A percentile compares a stretch with the other conserved stretches of the same genome.
These are phyloP conservation scores for Spilarctia lutea DNA, from an alignment of 2,888 invertebrate genomes.

Conservation along the genomic window DNA sequence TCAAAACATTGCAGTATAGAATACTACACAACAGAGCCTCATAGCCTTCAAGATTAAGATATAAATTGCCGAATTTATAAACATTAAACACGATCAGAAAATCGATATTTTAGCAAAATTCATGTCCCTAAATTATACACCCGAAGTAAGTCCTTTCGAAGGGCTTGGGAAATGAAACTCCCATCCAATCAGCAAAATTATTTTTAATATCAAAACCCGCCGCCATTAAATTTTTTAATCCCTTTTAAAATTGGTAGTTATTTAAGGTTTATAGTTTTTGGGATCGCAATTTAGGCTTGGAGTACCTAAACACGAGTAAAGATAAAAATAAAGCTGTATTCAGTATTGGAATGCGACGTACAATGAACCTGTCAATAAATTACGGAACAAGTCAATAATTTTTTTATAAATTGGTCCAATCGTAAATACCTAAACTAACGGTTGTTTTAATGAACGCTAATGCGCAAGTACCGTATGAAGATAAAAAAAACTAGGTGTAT, in stretches of 20 bases:
- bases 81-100: not conserved
- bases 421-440: conserved; percentile 52
- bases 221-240: not conserved
- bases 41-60: not conserved
- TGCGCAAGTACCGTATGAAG: conserved; percentile 60
- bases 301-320: conserved; percentile 1
- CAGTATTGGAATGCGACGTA: conserved; percentile 6
- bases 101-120: not conserved
- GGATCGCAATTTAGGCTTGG: not conserved
- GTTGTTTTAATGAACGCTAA: conserved; percentile 49
- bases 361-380: conserved; percentile 37
- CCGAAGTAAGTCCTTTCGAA: not conserved
- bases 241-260: conserved; percentile 8
- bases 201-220: not conserved
- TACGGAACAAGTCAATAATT: conserved; percentile 21
- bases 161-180: not conserved
- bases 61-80: not conserved
- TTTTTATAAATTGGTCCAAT: conserved; percentile 34
- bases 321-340: conserved; percentile 7
- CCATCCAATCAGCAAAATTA: not conserved
- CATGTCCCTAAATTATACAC: not conserved
- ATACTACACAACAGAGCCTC: not conserved
- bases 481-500: conserved; percentile 24
- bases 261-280: not conserved
- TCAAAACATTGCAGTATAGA: no score